Evolutionary conservation across 1,140 invertebrate species (phyloP), one percentile per base, ranked within the genome.

Genomic region (Pteromalus puparum): DNA sequence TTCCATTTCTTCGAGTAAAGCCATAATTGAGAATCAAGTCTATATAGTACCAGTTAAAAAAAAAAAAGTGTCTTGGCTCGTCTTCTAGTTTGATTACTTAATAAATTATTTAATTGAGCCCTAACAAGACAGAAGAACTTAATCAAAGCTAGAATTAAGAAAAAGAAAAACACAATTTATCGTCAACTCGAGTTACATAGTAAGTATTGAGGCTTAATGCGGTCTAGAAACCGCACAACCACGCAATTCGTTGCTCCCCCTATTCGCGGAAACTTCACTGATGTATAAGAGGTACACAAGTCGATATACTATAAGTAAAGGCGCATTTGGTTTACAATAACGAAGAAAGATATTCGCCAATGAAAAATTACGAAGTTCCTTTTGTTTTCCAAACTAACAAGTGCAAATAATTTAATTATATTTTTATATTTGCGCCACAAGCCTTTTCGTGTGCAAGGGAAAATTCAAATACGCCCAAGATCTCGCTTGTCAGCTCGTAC

Each of bases 261-360:
- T 34, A 2, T 34, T 2, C 34, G 6, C 5, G 34, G 34, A 34
- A 34, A 34, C 34, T 34, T 34, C 2, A 34, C 5, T 34, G 6
- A 2, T 34, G 2, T 34, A 34, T 1, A 34, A 34, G 2, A 34
- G 6, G 2, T 34, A 34, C 5, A 34, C 38, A 42, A 9, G 10
- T 42, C 1, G 1, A 9, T 9, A 42, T 10, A 42, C 38, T n/a
- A 42, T 5, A 42, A 42, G 38, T 42, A 10, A 1, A 42, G 10
- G 7, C 6, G 9, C 7, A 42, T 42, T 42, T 42, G 0, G 7
- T 42, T 42, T 42, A 12, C 9, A 42, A 42, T 9, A 42, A 42
- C 10, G 24, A 7, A 53, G 68, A 72, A 81, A 53, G 68, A 73
- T 42, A 21, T 81, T 73, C 61, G 42, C 65, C 46, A 80, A 80